Base-by-base conservation (phyloP, 1,140 invertebrate species). In the Ruditapes philippinarum region DNA sequence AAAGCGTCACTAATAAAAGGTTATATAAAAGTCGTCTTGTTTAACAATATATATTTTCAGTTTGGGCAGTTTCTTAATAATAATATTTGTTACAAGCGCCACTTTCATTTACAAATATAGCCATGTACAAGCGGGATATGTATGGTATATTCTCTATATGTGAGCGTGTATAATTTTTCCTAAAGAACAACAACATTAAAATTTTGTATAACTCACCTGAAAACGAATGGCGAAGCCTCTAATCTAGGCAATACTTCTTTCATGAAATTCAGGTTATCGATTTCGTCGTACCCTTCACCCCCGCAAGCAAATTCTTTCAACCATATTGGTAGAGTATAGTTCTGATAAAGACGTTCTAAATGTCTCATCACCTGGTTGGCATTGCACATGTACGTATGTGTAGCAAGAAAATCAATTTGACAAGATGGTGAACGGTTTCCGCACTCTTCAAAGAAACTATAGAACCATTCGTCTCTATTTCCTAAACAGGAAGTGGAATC, bases 231-330 rank as follows among this genome's bases (percentile, higher is more conserved):
- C 12, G 78, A 54, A 17, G 11, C 38, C 28, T 81, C 79, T 65
- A 81, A n/a, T 25, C n/a, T 33, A 31, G 80, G 85, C 31, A 91
- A 40, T 22, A 91, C 60, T 0, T 51, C 85, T 54, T 79, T 91
- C 86, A 91, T 88, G 45, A 68, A 88, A 28, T 80, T 40, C 0
- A 91, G 86, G 12, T 84, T 70, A 11, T 51, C 51, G 14, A 40
- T 45, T 36, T 62, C 85, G 19, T 68, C 70, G 5, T 33, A 70
- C 0, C n/a, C n/a, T 4, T 14, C 45, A 33, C 79, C 28, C 1
- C 78, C 78, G 49, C 90, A 91, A 1, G 68, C 76, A 70, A 91
- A 91, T 42, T 91, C 90, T 9, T 85, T 91, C 45, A 91, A 40
- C 90, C 82, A 84, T 36, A 84, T 74, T 33, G n/a, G 42, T 51